Percentiles rank a stretch among this genome's conserved stretches.
phyloP scores from a whole-genome alignment of 2,113 vertebrate genomes.

The Anthoscopus minutus region DNA sequence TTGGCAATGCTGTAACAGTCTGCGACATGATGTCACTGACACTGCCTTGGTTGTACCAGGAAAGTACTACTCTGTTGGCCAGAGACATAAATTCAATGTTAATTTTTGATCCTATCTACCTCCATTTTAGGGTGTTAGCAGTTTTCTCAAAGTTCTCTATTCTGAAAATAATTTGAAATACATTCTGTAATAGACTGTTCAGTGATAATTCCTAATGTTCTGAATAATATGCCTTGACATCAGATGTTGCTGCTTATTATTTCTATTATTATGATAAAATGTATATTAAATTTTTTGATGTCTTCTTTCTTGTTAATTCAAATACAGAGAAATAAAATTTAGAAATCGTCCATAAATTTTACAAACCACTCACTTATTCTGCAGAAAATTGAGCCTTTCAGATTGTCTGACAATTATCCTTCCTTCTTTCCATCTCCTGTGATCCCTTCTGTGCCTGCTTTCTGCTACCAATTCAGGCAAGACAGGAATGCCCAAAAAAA shows the following conservation, averaged over 20 bases:
- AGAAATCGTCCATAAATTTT: not conserved
- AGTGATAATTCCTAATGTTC: not conserved
- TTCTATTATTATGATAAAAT: not conserved
- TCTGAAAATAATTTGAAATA: conserved; percentile 30
- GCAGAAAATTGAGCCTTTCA: not conserved
- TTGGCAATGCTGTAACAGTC: not conserved
- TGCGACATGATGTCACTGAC: not conserved
- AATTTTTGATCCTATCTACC: not conserved
- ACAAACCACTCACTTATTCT: not conserved
- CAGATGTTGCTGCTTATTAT: not conserved
- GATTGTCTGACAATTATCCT: not conserved
- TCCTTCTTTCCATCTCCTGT: not conserved
- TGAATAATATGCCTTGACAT: not conserved
- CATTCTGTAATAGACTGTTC: not conserved
- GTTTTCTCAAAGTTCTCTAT: not conserved
- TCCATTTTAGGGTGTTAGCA: not conserved
- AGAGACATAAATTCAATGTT: not conserved
- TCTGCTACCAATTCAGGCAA: not conserved
- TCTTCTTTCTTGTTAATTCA: not conserved
- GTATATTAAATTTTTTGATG: not conserved
- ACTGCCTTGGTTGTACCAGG: not conserved
- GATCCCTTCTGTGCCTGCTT: not conserved
- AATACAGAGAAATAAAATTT: not conserved
- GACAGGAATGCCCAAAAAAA: not conserved
- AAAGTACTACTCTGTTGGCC: not conserved